Conservation (phyloP, 2,113 vertebrate species). For the Solea solea region DNA sequence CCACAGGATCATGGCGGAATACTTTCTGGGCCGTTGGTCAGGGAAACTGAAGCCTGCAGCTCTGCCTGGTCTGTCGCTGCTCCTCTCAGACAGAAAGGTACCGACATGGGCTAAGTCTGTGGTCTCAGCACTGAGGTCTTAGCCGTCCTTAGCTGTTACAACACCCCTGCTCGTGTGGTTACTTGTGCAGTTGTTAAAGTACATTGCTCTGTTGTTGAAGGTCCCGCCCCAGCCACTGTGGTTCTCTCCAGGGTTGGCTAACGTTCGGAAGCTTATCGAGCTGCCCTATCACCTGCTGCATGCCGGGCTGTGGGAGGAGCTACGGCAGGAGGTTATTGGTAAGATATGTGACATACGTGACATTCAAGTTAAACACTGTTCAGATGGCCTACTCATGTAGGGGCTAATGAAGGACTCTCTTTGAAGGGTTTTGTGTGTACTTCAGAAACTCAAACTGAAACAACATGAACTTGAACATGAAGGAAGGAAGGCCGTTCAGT, state of each 20-base stretch:
- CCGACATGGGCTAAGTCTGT: not conserved
- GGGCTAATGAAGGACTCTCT: no score
- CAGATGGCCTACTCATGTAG: no score
- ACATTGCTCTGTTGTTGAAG: not conserved
- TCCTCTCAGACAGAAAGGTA: conserved; percentile 86
- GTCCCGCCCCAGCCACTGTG: conserved; percentile 81
- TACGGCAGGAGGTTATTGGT: conserved; percentile 83
- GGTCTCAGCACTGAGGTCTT: not conserved
- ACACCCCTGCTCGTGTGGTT: no score
- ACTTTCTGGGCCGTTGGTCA: conserved; percentile 85
- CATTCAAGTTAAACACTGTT: no score
- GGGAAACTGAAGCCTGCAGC: conserved; percentile 79
- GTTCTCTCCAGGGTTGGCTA: conserved; percentile 80
- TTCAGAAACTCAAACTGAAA: no score
- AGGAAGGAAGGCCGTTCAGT: no score
- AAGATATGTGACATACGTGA: conserved; percentile 17
- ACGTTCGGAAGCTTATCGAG: conserved; percentile 84
- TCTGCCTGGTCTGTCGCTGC: conserved; percentile 73
- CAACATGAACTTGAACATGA: no score
- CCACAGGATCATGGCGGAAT: conserved; percentile 80
- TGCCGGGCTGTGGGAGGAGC: conserved; percentile 75
- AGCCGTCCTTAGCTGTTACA: no score
- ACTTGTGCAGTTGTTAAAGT: not conserved
- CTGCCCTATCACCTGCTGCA: conserved; percentile 82
- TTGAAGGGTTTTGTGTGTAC: no score